These are phyloP conservation scores for Tetrao urogallus DNA, from an alignment of 2,113 vertebrate genomes.

Conservation along the genomic window DNA sequence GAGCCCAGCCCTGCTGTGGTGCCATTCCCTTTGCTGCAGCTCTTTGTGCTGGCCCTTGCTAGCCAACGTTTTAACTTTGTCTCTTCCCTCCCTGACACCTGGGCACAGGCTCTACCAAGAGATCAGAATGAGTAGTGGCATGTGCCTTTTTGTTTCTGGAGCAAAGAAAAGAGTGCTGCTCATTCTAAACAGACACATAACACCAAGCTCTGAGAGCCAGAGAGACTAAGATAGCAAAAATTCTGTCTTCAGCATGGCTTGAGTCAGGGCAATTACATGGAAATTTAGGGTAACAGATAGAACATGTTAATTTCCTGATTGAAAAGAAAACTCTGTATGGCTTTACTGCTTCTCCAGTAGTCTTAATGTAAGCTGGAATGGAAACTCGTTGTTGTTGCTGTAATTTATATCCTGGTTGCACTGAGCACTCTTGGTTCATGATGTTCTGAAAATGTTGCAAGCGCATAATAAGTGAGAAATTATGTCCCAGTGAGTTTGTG, in stretches of 20 bases:
- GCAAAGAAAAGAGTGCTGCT: not conserved
- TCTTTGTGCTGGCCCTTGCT: not conserved
- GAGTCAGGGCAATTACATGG: not conserved
- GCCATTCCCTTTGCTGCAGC: not conserved
- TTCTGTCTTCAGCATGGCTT: not conserved
- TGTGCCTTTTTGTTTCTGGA: not conserved
- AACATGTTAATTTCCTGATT: not conserved
- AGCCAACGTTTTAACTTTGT: not conserved
- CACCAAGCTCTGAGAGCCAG: not conserved
- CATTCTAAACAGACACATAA: not conserved
- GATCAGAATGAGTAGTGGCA: not conserved
- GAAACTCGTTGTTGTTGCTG: not conserved
- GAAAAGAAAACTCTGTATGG: not conserved
- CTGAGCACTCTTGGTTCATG: not conserved
- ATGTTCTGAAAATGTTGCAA: not conserved
- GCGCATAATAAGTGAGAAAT: not conserved
- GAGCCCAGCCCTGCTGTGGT: accelerated
- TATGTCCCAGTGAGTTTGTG: not conserved
- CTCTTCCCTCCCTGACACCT: not conserved
- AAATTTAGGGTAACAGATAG: not conserved
- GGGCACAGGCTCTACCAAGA: not conserved
- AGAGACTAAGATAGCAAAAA: not conserved
- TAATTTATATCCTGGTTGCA: not conserved
- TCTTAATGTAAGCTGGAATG: not conserved
- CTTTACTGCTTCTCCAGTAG: not conserved